These are phyloP conservation scores for Marmota monax DNA, from an alignment of 2,113 vertebrate genomes.

Conservation along the genomic window DNA sequence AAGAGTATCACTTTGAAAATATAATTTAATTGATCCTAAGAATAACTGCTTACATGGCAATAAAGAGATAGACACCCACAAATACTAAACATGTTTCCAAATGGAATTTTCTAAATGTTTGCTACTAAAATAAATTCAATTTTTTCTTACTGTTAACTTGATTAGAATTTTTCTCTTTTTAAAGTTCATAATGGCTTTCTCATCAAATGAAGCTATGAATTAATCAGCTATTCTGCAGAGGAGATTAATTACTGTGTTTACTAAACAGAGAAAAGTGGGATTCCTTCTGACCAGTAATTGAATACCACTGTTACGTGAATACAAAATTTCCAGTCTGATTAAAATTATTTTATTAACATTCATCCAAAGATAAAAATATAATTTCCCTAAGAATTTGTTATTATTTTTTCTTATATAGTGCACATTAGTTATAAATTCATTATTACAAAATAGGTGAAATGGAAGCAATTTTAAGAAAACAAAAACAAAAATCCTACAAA, in stretches of 20 bases:
- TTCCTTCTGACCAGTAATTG: background rate
- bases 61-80: background rate
- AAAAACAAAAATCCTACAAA: background rate
- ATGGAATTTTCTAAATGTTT: background rate
- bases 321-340: background rate
- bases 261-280: background rate
- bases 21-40: background rate
- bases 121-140: background rate
- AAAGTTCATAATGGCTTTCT: background rate
- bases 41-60: conserved; percentile 1
- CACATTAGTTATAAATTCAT: background rate
- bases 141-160: conserved; percentile 59
- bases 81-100: background rate
- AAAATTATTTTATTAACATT: background rate
- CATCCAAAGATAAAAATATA: background rate
- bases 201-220: background rate
- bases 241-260: conserved; percentile 9
- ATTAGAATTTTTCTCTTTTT: background rate
- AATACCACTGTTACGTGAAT: background rate
- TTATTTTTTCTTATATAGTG: background rate
- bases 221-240: conserved; percentile 16
- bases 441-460: conserved; percentile 21
- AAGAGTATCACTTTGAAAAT: background rate
- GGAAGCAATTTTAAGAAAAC: background rate
- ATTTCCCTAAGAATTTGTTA: background rate